Percentiles rank a stretch among this genome's conserved stretches.
Evolutionary conservation across 1,140 invertebrate genomes (phyloP).

Genomic region (Euura saliciscinereae): DNA sequence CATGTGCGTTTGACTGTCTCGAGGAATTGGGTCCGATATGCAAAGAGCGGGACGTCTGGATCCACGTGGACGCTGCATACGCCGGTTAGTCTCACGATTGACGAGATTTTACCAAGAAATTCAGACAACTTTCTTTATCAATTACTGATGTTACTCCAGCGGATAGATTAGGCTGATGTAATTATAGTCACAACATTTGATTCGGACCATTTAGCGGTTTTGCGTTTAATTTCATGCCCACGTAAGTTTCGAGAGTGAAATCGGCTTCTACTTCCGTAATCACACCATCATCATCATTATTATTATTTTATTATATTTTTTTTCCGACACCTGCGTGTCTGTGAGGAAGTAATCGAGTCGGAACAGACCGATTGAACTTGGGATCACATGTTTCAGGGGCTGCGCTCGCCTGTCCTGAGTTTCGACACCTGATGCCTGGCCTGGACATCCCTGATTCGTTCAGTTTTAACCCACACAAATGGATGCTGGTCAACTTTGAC

Average conservation of each 20-base stretch:
- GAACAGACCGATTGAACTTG: too few relatives aligned
- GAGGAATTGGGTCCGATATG: slow-evolving; percentile 65
- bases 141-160: too few relatives aligned
- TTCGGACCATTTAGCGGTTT: too few relatives aligned
- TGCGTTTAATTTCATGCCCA: too few relatives aligned
- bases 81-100: slow-evolving; percentile 47
- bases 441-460: slow-evolving; percentile 66
- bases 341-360: background rate
- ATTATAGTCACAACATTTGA: too few relatives aligned
- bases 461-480: slow-evolving; percentile 72
- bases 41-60: slow-evolving; percentile 58
- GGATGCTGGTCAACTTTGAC: slow-evolving; percentile 81
- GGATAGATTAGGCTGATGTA: too few relatives aligned
- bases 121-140: too few relatives aligned
- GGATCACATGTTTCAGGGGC: slow-evolving; percentile 43
- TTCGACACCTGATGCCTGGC: slow-evolving; percentile 60
- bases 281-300: too few relatives aligned
- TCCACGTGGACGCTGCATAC: slow-evolving; percentile 68
- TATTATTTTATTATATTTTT: too few relatives aligned
- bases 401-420: slow-evolving; percentile 70
- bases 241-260: slow-evolving; percentile 3
- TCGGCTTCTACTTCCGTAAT: background rate
- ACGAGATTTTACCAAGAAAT: too few relatives aligned
- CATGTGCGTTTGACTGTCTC: slow-evolving; percentile 70
- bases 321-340: slow-evolving; percentile 25